Evolutionary conservation across 1,140 invertebrate genomes (phyloP).

Genomic region (Aphis gossypii): DNA sequence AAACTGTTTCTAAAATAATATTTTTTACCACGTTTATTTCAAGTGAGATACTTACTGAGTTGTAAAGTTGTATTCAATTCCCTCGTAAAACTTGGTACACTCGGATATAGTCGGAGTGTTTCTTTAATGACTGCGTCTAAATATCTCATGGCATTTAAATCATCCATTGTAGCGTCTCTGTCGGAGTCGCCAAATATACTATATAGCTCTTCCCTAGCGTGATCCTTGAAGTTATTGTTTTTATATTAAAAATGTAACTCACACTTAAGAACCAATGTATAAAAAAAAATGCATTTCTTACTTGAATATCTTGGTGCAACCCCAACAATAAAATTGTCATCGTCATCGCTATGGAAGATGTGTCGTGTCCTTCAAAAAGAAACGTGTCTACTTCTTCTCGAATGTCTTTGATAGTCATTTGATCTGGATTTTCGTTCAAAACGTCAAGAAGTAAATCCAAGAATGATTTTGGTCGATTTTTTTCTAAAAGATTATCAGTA

Average conservation of each 20-base stretch:
- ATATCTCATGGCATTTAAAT: conserved; percentile 70
- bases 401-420: conserved; percentile 61
- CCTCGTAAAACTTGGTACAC: conserved; percentile 70
- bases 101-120: conserved; percentile 71
- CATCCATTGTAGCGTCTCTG: conserved; percentile 65
- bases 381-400: conserved; percentile 60
- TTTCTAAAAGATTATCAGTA: neutral
- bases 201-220: conserved; percentile 69
- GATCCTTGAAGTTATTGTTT: conserved; percentile 65
- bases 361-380: conserved; percentile 75
- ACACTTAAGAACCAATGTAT: neutral
- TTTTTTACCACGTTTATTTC: neutral
- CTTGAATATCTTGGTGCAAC: conserved; percentile 71
- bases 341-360: conserved; percentile 73
- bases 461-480: conserved; percentile 40
- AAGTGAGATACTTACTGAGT: conserved; percentile 64
- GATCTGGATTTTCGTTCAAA: conserved; percentile 63
- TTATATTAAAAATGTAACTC: neutral
- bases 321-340: conserved; percentile 76
- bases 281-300: conserved; percentile 60
- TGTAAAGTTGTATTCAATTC: conserved; percentile 70
- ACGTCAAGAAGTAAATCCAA: conserved; percentile 70
- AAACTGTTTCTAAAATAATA: neutral
- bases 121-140: conserved; percentile 72
- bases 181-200: conserved; percentile 67